Evolutionary conservation across 2,113 vertebrate genomes (phyloP).

Genomic region (Mustela nigripes): DNA sequence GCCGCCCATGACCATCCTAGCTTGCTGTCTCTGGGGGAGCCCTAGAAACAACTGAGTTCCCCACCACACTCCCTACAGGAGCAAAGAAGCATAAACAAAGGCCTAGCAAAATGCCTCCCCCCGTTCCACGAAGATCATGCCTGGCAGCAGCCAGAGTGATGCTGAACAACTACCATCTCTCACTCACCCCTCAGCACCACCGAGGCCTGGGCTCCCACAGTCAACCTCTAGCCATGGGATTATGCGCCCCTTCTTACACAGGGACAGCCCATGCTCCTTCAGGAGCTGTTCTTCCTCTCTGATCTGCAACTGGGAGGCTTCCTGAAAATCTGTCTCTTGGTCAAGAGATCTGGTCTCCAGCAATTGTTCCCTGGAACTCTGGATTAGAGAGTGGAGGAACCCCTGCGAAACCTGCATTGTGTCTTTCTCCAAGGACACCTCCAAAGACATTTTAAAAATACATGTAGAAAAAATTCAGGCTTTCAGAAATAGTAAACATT

Average conservation of each 20-base stretch:
- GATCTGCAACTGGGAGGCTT: neutral
- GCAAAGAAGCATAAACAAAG: neutral
- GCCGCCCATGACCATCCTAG: neutral
- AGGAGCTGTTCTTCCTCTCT: neutral
- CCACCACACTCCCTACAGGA: neutral
- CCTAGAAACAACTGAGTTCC: neutral
- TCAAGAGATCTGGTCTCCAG: neutral
- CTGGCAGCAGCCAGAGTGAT: neutral
- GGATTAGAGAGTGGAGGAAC: neutral
- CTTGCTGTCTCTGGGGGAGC: neutral
- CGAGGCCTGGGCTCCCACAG: neutral
- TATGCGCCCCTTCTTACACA: neutral
- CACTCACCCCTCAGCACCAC: neutral
- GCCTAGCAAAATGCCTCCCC: neutral
- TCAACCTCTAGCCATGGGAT: neutral
- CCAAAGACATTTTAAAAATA: neutral
- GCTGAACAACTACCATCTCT: neutral
- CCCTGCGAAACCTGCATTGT: neutral
- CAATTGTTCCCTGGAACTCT: neutral
- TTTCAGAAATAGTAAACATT: slow-evolving; percentile 22
- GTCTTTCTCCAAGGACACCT: neutral
- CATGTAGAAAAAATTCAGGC: neutral
- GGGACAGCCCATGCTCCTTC: fast-evolving
- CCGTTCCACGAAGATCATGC: neutral
- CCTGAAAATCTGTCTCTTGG: too few species aligned